These are phyloP conservation scores for Choreutis nemorana DNA, from an alignment of 2,888 invertebrate species.

Conservation along the genomic window DNA sequence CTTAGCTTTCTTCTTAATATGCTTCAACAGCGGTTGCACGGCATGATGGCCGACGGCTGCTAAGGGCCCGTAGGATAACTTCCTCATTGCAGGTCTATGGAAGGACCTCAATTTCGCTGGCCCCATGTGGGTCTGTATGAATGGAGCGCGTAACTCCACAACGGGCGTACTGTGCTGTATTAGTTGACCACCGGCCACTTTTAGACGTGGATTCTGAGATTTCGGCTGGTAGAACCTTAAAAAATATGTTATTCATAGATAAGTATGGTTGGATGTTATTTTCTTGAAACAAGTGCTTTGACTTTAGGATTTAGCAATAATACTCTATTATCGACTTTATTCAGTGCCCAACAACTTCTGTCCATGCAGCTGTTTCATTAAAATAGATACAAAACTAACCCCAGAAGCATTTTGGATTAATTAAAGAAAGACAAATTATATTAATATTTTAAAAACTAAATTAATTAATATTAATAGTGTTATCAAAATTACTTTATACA, in stretches of 20 bases:
- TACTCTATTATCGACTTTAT: no score
- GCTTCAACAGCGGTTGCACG: slow-evolving; percentile 85
- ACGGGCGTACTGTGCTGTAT: slow-evolving; percentile 98
- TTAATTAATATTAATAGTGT: no score
- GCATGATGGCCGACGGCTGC: slow-evolving; percentile 78
- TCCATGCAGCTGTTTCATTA: no score
- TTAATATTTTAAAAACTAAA: no score
- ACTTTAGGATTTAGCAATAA: no score
- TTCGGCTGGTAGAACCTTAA: slow-evolving; percentile 91
- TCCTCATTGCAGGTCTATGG: slow-evolving; percentile 90
- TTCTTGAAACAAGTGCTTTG: no score
- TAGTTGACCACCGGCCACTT: slow-evolving; percentile 89
- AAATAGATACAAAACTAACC: no score
- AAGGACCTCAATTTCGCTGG: slow-evolving; percentile 79
- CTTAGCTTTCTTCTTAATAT: slow-evolving; percentile 91
- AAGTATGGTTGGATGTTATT: no score
- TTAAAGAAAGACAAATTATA: no score
- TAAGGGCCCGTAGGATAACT: slow-evolving; percentile 84
- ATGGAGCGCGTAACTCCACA: slow-evolving; percentile 91
- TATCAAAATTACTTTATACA: no score
- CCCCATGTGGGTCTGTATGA: slow-evolving; percentile 95
- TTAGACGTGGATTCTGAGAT: slow-evolving; percentile 81
- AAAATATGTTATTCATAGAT: slow-evolving; percentile 8
- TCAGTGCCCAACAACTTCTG: no score
- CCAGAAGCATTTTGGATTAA: no score